phyloP scores from a whole-genome alignment of 2,888 invertebrate genomes.

The Macropis europaea region DNA sequence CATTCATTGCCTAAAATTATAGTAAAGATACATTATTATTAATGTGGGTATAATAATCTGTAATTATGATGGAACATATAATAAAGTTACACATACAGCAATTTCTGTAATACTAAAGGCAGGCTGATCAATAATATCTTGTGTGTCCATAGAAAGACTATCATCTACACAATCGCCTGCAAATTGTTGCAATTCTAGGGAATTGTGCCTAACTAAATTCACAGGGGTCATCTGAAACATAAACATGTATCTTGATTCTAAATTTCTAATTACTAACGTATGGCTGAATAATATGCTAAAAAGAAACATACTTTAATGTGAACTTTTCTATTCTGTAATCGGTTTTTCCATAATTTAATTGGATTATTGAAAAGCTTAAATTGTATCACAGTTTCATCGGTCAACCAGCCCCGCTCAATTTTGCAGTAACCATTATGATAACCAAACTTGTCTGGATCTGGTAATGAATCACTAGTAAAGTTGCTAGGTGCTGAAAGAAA shows the following conservation, averaged over 20 bases:
- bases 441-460: conserved; percentile 85
- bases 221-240: conserved; percentile 84
- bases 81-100: conserved; percentile 76
- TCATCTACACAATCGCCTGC: conserved; percentile 76
- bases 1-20: conserved; percentile 82
- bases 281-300: background rate
- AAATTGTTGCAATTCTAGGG: conserved; percentile 76
- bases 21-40: background rate
- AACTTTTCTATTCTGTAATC: conserved; percentile 85
- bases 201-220: conserved; percentile 81
- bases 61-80: background rate
- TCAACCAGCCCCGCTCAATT: conserved; percentile 92
- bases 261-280: background rate
- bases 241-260: background rate
- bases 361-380: conserved; percentile 91
- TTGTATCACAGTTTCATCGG: conserved; percentile 90
- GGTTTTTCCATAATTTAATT: conserved; percentile 88
- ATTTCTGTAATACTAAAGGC: conserved; percentile 81
- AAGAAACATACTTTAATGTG: conserved; percentile 83
- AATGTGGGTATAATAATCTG: background rate
- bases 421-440: conserved; percentile 82
- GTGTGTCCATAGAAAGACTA: conserved; percentile 80
- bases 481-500: conserved; percentile 71
- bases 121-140: conserved; percentile 78
- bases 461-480: conserved; percentile 72